Percentiles rank a stretch among this genome's conserved stretches.
phyloP scores from a whole-genome alignment of 2,113 vertebrate species.

The Diphyllodes magnificus region DNA sequence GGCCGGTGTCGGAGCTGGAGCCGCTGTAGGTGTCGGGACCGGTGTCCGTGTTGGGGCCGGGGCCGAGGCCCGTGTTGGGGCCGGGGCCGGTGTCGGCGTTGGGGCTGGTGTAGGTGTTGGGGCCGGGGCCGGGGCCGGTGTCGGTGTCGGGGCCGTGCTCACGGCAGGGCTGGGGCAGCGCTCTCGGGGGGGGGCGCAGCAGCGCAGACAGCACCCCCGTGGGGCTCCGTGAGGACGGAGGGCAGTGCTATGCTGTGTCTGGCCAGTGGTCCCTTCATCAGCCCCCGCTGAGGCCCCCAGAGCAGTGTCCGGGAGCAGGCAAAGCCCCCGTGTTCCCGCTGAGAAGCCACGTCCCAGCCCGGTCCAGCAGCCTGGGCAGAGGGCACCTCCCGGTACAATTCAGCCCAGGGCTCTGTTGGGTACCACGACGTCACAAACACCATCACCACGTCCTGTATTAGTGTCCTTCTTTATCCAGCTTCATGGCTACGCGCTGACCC shows the following conservation, averaged over 20 bases:
- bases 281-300: neutral
- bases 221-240: neutral
- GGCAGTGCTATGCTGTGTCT: no score
- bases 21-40: no score
- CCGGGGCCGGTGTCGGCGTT: no score
- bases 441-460: fast-evolving
- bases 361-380: neutral
- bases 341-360: fast-evolving
- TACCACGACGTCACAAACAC: fast-evolving
- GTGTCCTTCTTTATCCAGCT: neutral
- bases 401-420: fast-evolving
- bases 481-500: fast-evolving
- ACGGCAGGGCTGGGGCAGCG: neutral
- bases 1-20: no score
- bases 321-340: fast-evolving
- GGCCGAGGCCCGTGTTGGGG: no score
- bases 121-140: fast-evolving
- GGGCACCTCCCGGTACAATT: fast-evolving
- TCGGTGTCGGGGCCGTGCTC: neutral
- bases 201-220: neutral
- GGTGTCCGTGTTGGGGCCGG: neutral
- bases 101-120: no score
- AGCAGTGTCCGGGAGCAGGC: no score
- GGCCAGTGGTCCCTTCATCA: neutral
- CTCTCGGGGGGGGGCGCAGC: no score